Evolutionary conservation across 2,888 invertebrate genomes (phyloP).

Genomic region (Drosophila paramelanica): DNA sequence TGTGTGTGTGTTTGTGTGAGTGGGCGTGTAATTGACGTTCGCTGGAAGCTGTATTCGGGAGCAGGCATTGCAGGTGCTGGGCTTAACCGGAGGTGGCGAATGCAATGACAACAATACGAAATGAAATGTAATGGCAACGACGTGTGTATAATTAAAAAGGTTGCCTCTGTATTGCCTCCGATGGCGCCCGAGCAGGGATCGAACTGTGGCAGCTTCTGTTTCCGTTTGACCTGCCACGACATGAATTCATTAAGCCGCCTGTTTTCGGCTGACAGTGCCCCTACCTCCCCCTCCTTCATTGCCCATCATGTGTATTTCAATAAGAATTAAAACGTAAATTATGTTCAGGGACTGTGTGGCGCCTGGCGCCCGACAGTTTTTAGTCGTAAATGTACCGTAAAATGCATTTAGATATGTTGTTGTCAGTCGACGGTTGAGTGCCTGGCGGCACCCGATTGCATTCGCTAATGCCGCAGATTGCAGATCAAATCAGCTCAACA

Average conservation of each 20-base stretch:
- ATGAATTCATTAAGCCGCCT: conserved; percentile 71
- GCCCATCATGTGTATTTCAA: conserved; percentile 53
- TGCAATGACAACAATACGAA: conserved; percentile 69
- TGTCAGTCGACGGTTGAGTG: conserved; percentile 33
- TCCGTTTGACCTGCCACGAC: conserved; percentile 63
- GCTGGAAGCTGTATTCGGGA: conserved; percentile 5
- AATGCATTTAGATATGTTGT: conserved; percentile 60
- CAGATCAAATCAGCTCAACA: conserved; percentile 30
- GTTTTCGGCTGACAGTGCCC: conserved; percentile 13
- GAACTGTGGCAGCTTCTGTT: conserved; percentile 33
- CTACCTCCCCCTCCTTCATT: background rate
- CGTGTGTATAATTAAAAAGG: conserved; percentile 77
- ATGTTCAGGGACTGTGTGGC: conserved; percentile 32
- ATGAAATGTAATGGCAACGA: conserved; percentile 77
- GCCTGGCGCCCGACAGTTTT: conserved; percentile 4
- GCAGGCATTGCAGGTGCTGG: conserved; percentile 35
- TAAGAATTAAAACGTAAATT: conserved; percentile 74
- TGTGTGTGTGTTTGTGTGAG: conserved; percentile 5
- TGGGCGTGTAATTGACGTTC: conserved; percentile 51
- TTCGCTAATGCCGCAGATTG: conserved; percentile 30
- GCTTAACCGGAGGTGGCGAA: conserved; percentile 11
- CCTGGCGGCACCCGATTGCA: conserved; percentile 22
- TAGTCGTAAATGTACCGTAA: conserved; percentile 58
- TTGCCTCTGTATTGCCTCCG: conserved; percentile 2
- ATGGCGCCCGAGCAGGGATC: conserved; percentile 14